phyloP scores from a whole-genome alignment of 30 jellyfish, hydroid and myxozoan genomes.

The Morbakka virulenta region DNA sequence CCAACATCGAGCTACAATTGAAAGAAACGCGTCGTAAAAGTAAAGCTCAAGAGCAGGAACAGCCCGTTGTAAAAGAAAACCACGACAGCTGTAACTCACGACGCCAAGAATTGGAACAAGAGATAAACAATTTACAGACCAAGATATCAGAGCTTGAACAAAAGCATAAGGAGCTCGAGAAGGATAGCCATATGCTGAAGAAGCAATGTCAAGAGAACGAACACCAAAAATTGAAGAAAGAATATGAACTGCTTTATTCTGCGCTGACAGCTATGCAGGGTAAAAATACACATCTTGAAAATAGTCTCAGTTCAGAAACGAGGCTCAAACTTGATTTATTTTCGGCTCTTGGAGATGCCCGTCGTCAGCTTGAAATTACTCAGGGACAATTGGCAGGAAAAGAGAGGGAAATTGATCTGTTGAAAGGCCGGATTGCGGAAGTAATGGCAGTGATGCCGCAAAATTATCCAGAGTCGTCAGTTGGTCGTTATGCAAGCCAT shows the following conservation, averaged over 20 bases:
- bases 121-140: slow-evolving; percentile 58
- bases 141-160: slow-evolving; percentile 49
- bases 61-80: slow-evolving; percentile 60
- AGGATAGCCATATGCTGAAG: slow-evolving; percentile 68
- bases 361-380: slow-evolving; percentile 93
- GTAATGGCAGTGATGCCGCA: slow-evolving; percentile 99
- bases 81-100: slow-evolving; percentile 88
- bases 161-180: slow-evolving; percentile 57
- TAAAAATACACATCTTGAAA: slow-evolving; percentile 92
- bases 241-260: slow-evolving; percentile 76
- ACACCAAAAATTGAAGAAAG: slow-evolving; percentile 84
- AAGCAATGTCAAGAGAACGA: slow-evolving; percentile 72
- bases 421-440: slow-evolving; percentile 91
- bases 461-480: slow-evolving; percentile 71
- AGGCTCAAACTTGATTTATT: slow-evolving; percentile 92
- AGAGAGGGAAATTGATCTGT: slow-evolving; percentile 81
- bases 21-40: slow-evolving; percentile 75
- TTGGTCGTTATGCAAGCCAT: slow-evolving; percentile 64
- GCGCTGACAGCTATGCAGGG: slow-evolving; percentile 98
- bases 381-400: slow-evolving; percentile 75
- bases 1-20: slow-evolving; percentile 68
- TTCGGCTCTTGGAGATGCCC: slow-evolving; percentile 98
- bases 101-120: slow-evolving; percentile 93
- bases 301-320: slow-evolving; percentile 97
- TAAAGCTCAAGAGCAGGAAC: slow-evolving; percentile 33